phyloP scores from a whole-genome alignment of 30 jellyfish, hydroid and myxozoan genomes.

The Sanderia malayensis region DNA sequence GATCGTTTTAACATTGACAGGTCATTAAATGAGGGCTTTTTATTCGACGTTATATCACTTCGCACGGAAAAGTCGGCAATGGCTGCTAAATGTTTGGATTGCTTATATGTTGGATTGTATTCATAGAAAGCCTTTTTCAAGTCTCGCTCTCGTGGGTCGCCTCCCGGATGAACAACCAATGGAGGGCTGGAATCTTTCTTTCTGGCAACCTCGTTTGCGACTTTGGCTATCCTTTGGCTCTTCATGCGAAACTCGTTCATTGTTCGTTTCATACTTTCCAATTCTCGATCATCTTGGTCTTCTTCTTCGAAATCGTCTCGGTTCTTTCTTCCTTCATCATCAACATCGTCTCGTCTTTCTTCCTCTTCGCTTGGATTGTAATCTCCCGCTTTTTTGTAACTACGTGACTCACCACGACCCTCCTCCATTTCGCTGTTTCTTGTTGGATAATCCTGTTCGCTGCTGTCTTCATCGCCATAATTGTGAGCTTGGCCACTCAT shows the following conservation, averaged over 20 bases:
- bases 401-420: slow-evolving; percentile 3
- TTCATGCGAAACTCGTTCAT: slow-evolving; percentile 25
- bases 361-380: not conserved
- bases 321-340: not conserved
- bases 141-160: slow-evolving; percentile 40
- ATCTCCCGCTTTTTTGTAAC: not conserved
- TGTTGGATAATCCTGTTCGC: slow-evolving; percentile 40
- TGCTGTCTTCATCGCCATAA: slow-evolving; percentile 48
- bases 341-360: not conserved
- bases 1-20: not conserved
- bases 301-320: slow-evolving; percentile 11
- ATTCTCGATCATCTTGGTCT: slow-evolving; percentile 44
- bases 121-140: slow-evolving; percentile 46
- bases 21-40: not conserved
- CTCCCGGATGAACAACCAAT: slow-evolving; percentile 44
- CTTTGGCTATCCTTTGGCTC: slow-evolving; percentile 3
- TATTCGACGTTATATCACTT: slow-evolving; percentile 13
- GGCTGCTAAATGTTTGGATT: slow-evolving; percentile 46
- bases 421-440: slow-evolving; percentile 38
- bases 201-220: slow-evolving; percentile 41
- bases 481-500: slow-evolving; percentile 67
- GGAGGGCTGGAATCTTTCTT: slow-evolving; percentile 48
- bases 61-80: slow-evolving; percentile 49
- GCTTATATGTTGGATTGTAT: slow-evolving; percentile 31
- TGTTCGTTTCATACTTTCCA: slow-evolving; percentile 26